A percentile compares a stretch with the other conserved stretches of the same genome.
Conservation (phyloP, 2,888 invertebrate genomes). For the Agonopterix heracliana region DNA sequence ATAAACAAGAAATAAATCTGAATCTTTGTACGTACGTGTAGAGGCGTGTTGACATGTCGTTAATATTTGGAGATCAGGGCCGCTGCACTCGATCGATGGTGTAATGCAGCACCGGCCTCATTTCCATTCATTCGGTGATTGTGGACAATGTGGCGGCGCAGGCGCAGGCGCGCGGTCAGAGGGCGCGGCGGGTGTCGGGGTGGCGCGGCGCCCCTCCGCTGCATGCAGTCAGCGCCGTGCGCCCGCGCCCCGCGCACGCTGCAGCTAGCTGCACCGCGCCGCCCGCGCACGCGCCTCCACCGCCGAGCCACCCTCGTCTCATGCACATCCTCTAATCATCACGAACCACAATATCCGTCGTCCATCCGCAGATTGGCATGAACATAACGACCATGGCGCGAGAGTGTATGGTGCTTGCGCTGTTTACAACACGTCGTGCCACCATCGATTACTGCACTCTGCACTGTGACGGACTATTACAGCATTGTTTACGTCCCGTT, state of each 20-base stretch:
- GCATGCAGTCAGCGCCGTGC: slow-evolving; percentile 50
- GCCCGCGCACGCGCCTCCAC: slow-evolving; percentile 39
- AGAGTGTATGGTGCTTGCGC: background rate
- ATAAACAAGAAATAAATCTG: too few relatives aligned
- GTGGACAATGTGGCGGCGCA: slow-evolving; percentile 49
- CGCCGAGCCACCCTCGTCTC: background rate
- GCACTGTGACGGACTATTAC: slow-evolving; percentile 38
- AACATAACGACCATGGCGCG: background rate
- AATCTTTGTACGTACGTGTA: too few relatives aligned
- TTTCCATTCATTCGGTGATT: slow-evolving; percentile 65
- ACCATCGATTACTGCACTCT: slow-evolving; percentile 21
- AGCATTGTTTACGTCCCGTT: slow-evolving; percentile 49
- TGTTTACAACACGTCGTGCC: background rate
- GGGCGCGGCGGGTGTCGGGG: slow-evolving; percentile 35
- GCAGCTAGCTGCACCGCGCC: slow-evolving; percentile 35
- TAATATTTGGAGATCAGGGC: slow-evolving; percentile 6
- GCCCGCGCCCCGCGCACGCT: slow-evolving; percentile 47
- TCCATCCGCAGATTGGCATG: background rate
- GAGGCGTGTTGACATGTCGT: background rate
- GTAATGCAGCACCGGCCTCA: slow-evolving; percentile 37
- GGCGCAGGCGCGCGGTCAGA: slow-evolving; percentile 45
- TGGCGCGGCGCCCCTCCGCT: slow-evolving; percentile 22
- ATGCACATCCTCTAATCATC: background rate
- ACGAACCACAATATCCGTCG: background rate
- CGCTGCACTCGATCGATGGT: slow-evolving; percentile 28